phyloP scores from a whole-genome alignment of 2,113 vertebrate species.

The Guaruba guarouba region DNA sequence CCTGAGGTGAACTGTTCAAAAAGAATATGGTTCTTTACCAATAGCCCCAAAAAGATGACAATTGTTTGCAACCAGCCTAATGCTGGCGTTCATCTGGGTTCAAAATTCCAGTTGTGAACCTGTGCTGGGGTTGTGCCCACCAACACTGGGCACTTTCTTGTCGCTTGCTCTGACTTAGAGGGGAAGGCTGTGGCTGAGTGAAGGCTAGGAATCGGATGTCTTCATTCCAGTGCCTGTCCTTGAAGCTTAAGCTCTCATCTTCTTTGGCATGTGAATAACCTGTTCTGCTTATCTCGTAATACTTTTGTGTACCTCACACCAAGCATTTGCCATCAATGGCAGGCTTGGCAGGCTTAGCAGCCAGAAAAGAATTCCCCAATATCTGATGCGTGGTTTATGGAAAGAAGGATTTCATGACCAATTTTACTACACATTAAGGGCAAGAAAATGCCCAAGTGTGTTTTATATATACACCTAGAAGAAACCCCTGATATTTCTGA shows the following conservation, averaged over 20 bases:
- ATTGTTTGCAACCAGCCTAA: neutral
- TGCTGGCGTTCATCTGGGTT: neutral
- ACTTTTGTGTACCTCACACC: neutral
- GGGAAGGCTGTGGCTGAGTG: neutral
- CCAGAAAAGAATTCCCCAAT: neutral
- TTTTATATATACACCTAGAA: neutral
- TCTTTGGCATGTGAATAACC: neutral
- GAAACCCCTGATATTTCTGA: constrained; percentile 58
- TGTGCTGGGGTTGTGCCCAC: neutral
- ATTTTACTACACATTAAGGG: constrained; percentile 53
- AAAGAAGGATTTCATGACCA: constrained; percentile 58
- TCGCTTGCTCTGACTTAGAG: neutral
- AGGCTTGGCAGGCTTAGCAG: neutral
- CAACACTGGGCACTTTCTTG: neutral
- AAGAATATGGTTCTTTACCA: neutral
- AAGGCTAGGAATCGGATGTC: neutral
- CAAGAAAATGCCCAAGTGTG: neutral
- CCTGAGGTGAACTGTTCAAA: neutral
- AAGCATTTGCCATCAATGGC: neutral
- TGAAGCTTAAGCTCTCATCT: neutral
- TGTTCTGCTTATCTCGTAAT: neutral
- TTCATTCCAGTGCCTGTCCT: neutral
- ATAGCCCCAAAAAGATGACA: neutral
- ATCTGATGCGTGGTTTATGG: constrained; percentile 46
- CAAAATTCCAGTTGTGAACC: neutral